A percentile compares a stretch with the other conserved stretches of the same genome.
phyloP scores from a whole-genome alignment of 2,797 vertebrate genomes.

The Ciconia nigra region DNA sequence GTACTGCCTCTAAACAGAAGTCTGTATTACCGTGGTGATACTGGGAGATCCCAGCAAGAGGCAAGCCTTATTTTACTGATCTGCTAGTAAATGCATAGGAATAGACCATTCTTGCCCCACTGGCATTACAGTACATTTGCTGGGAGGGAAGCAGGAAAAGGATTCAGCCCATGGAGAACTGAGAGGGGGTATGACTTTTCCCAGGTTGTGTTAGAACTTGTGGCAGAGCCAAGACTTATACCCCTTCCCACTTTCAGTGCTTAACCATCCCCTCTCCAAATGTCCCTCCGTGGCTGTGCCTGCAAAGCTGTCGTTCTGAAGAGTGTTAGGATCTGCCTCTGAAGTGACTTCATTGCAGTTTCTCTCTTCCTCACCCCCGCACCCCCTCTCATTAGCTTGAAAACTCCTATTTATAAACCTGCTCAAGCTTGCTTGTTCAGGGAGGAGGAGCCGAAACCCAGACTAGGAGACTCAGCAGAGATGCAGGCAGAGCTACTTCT shows the following conservation, averaged over 20 bases:
- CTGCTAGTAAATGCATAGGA: neutral
- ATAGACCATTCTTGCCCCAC: neutral
- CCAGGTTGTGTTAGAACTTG: neutral
- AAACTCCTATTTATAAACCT: conserved; percentile 66
- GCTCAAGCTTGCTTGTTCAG: conserved; percentile 32
- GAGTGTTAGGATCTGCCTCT: neutral
- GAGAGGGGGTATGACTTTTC: neutral
- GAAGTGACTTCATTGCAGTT: conserved; percentile 16
- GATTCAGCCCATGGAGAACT: neutral
- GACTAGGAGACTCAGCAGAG: conserved; percentile 36
- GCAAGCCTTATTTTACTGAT: neutral
- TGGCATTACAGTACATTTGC: neutral
- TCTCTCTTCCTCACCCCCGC: conserved; percentile 36
- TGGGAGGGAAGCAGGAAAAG: neutral
- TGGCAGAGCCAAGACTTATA: neutral
- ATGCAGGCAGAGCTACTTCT: conserved; percentile 52
- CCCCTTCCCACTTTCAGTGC: neutral
- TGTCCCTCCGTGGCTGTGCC: neutral
- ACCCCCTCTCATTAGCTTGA: conserved; percentile 54
- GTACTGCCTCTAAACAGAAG: neutral
- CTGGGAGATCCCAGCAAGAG: neutral
- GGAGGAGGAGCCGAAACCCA: conserved; percentile 34
- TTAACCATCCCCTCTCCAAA: neutral
- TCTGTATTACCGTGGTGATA: neutral
- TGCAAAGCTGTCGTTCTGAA: neutral